Percentiles rank a stretch among this genome's conserved stretches.
Evolutionary conservation across 2,113 vertebrate genomes (phyloP).

Genomic region (Synodontis membranacea): DNA sequence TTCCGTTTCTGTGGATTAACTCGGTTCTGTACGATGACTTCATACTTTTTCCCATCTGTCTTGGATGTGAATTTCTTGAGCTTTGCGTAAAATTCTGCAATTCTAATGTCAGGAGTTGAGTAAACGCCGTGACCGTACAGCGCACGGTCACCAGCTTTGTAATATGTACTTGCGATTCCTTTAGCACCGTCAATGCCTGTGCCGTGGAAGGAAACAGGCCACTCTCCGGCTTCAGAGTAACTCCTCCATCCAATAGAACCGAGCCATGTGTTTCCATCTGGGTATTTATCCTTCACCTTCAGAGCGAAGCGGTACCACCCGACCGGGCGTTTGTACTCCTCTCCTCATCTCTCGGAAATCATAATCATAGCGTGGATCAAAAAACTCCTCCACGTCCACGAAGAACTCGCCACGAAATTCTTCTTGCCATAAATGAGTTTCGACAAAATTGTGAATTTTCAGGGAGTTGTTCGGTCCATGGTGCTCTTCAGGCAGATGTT

Average conservation of each 20-base stretch:
- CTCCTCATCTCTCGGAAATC: conserved; percentile 53
- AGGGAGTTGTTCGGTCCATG: no score
- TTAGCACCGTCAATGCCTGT: conserved; percentile 59
- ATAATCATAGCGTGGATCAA: conserved; percentile 30
- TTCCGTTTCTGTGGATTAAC: conserved; percentile 60
- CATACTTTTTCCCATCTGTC: conserved; percentile 60
- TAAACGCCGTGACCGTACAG: conserved; percentile 62
- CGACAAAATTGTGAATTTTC: no score
- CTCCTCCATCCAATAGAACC: conserved; percentile 36
- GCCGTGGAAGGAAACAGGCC: conserved; percentile 72
- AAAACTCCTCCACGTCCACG: conserved; percentile 44
- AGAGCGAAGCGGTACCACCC: conserved; percentile 66
- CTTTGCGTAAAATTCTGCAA: conserved; percentile 50
- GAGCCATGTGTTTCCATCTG: conserved; percentile 61
- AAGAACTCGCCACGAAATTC: no score
- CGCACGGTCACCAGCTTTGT: rapidly evolving
- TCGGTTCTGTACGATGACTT: conserved; percentile 70
- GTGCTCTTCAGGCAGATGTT: no score
- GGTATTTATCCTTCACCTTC: conserved; percentile 57
- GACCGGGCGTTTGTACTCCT: conserved; percentile 64
- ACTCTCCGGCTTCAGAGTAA: conserved; percentile 46
- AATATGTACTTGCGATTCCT: conserved; percentile 52
- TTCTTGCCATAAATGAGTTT: no score
- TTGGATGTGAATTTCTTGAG: conserved; percentile 62
- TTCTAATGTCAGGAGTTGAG: conserved; percentile 59